Conservation (phyloP, 2,113 vertebrate genomes). For the Hippocampus comes region DNA sequence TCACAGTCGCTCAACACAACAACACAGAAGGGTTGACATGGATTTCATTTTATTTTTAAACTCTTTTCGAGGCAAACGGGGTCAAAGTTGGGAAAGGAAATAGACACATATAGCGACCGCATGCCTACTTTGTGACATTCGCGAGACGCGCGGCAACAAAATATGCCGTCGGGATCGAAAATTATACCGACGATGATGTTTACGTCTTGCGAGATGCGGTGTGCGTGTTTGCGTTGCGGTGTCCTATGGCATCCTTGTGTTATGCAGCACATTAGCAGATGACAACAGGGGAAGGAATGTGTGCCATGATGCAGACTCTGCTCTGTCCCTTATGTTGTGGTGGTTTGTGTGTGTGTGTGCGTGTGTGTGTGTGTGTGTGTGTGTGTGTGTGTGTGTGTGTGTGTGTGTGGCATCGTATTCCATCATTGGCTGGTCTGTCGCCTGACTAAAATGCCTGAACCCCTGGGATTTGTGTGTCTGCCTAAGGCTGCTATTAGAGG, state of each 20-base stretch:
- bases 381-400: neutral
- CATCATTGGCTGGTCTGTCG: conserved; percentile 65
- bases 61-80: too few species aligned
- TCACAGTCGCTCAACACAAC: too few species aligned
- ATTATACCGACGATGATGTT: neutral
- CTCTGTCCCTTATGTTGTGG: neutral
- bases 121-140: conserved; percentile 26
- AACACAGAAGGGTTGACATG: neutral
- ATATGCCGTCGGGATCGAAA: neutral
- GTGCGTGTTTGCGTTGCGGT: neutral
- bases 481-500: conserved; percentile 57
- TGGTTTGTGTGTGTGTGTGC: neutral
- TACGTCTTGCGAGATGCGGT: neutral
- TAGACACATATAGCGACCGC: conserved; percentile 13
- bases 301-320: neutral
- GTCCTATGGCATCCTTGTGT: conserved; percentile 3
- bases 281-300: conserved; percentile 21
- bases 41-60: neutral
- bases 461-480: conserved; percentile 53
- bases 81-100: conserved; percentile 31
- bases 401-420: conserved; percentile 8
- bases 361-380: neutral
- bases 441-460: conserved; percentile 75
- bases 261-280: conserved; percentile 38
- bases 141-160: neutral